Conservation (phyloP, 2,888 invertebrate species). For the Patella ulyssiponensis region DNA sequence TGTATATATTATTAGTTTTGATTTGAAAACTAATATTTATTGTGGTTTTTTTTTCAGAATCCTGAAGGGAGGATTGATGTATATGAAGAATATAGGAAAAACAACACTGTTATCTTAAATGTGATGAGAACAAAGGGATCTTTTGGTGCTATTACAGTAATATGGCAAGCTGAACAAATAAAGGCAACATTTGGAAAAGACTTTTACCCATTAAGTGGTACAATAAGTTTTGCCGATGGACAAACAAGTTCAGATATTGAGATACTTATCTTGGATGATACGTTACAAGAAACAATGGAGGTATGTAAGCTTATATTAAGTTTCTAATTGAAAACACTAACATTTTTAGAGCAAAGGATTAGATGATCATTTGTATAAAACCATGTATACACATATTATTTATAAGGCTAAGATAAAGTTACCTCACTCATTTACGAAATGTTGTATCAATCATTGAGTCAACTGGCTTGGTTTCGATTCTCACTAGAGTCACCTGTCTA, state of each 20-base stretch:
- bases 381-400: too few relatives aligned
- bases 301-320: constrained; percentile 38
- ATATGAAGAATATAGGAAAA: constrained; percentile 62
- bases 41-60: constrained; percentile 52
- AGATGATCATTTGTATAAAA: too few relatives aligned
- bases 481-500: too few relatives aligned
- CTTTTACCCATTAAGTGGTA: constrained; percentile 62
- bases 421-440: too few relatives aligned
- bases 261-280: constrained; percentile 66
- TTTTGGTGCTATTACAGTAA: constrained; percentile 60
- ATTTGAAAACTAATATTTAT: background rate
- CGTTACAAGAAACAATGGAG: constrained; percentile 63
- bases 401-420: too few relatives aligned
- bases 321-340: too few relatives aligned
- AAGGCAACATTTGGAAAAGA: constrained; percentile 59
- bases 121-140: constrained; percentile 58
- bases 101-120: constrained; percentile 52
- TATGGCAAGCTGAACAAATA: constrained; percentile 64
- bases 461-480: too few relatives aligned
- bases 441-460: too few relatives aligned
- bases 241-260: constrained; percentile 55
- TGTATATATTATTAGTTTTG: background rate
- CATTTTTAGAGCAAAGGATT: too few relatives aligned
- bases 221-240: constrained; percentile 54
- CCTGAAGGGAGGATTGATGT: constrained; percentile 66